Percentiles rank a stretch among this genome's conserved stretches.
phyloP scores from a whole-genome alignment of 64 coral and sea anemone genomes.

The Actinia equina region DNA sequence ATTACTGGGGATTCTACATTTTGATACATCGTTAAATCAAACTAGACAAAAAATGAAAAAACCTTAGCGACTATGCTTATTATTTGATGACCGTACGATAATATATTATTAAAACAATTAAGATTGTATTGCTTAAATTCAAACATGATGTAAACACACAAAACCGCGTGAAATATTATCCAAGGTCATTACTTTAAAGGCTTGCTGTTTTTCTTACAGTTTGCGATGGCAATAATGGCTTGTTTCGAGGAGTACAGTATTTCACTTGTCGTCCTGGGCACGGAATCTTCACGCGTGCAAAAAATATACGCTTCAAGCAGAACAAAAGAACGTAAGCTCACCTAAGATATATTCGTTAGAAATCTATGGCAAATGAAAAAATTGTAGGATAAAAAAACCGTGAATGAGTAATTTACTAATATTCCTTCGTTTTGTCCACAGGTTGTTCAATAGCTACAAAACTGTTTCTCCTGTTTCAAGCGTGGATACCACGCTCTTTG shows the following conservation, averaged over 20 bases:
- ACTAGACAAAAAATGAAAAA: background rate
- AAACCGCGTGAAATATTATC: background rate
- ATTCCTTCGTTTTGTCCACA: background rate
- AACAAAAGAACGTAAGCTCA: constrained; percentile 67
- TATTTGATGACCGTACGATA: background rate
- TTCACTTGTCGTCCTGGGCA: constrained; percentile 65
- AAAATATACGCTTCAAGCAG: constrained; percentile 65
- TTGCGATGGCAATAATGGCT: constrained; percentile 69
- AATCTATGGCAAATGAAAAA: background rate
- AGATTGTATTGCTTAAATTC: background rate
- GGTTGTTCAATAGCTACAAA: constrained; percentile 29
- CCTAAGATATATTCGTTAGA: background rate
- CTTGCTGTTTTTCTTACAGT: background rate
- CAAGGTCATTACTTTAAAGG: background rate
- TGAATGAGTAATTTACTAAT: background rate
- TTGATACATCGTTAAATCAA: background rate
- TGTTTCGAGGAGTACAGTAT: constrained; percentile 78
- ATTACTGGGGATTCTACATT: background rate
- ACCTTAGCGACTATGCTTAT: background rate
- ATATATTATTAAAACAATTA: background rate
- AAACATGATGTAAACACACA: background rate
- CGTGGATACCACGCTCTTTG: background rate
- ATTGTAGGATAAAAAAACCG: background rate
- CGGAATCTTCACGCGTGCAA: constrained; percentile 80
- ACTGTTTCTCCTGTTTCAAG: constrained; percentile 22